These are phyloP conservation scores for Thunnus thynnus DNA, from an alignment of 2,113 vertebrate genomes.

Conservation along the genomic window DNA sequence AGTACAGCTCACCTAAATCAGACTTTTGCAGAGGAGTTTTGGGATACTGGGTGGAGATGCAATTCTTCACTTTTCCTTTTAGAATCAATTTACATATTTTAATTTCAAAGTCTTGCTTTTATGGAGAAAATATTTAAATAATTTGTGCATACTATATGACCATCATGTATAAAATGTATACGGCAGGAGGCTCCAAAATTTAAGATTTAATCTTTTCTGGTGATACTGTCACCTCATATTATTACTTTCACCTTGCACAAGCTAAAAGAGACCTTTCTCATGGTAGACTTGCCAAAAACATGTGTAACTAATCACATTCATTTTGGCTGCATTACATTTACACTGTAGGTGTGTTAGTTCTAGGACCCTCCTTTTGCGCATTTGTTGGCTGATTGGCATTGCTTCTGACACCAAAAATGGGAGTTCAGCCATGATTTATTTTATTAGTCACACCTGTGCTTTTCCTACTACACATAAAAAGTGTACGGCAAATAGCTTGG, in stretches of 20 bases:
- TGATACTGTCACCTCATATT: background rate
- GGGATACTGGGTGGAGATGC: background rate
- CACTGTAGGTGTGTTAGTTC: background rate
- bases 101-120: background rate
- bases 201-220: background rate
- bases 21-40: slow-evolving; percentile 2
- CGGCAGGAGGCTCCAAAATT: background rate
- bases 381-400: slow-evolving; percentile 17
- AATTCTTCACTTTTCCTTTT: background rate
- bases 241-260: background rate
- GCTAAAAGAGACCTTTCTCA: background rate
- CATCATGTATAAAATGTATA: background rate
- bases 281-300: background rate
- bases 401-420: background rate
- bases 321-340: background rate
- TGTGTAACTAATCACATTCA: slow-evolving; percentile 20
- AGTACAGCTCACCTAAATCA: slow-evolving; percentile 17
- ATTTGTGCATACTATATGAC: background rate
- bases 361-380: background rate
- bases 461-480: background rate
- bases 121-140: background rate
- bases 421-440: slow-evolving; percentile 18
- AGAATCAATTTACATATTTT: background rate
- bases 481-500: background rate
- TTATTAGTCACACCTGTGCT: slow-evolving; percentile 1